phyloP scores from a whole-genome alignment of 1,140 invertebrate genomes.

The Diuraphis noxia region DNA sequence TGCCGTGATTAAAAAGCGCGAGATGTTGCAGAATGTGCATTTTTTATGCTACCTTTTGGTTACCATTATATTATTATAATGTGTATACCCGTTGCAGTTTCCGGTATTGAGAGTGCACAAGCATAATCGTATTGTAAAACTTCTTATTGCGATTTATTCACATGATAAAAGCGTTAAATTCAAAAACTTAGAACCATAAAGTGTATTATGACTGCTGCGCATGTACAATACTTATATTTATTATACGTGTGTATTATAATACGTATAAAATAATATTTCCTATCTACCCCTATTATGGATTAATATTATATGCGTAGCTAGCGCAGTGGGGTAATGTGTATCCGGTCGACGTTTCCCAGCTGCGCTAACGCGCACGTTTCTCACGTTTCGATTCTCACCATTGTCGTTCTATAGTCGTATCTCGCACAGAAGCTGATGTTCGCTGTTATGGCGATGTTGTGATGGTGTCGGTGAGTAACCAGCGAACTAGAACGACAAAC shows the following conservation, averaged over 20 bases:
- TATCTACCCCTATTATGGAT: slow-evolving; percentile 24
- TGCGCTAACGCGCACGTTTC: not conserved
- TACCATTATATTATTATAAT: not conserved
- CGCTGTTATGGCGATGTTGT: not conserved
- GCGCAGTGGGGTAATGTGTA: not conserved
- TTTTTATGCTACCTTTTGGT: not conserved
- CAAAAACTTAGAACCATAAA: not conserved
- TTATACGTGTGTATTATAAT: not conserved
- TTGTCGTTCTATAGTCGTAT: not conserved
- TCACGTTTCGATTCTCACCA: slow-evolving; percentile 53
- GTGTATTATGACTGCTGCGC: not conserved
- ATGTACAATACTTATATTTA: not conserved
- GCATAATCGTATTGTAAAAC: not conserved
- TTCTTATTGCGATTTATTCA: not conserved
- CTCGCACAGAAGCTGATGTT: not conserved
- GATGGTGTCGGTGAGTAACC: not conserved
- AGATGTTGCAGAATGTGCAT: not conserved
- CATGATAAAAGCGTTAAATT: not conserved
- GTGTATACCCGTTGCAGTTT: not conserved
- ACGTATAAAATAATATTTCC: not conserved
- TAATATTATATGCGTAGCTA: not conserved
- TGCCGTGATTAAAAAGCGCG: not conserved
- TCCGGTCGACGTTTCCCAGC: slow-evolving; percentile 41
- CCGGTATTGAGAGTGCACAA: not conserved
- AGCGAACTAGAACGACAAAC: slow-evolving; percentile 31